Base-by-base conservation (phyloP, 2,113 vertebrate species). In the Cheirogaleus medius region DNA sequence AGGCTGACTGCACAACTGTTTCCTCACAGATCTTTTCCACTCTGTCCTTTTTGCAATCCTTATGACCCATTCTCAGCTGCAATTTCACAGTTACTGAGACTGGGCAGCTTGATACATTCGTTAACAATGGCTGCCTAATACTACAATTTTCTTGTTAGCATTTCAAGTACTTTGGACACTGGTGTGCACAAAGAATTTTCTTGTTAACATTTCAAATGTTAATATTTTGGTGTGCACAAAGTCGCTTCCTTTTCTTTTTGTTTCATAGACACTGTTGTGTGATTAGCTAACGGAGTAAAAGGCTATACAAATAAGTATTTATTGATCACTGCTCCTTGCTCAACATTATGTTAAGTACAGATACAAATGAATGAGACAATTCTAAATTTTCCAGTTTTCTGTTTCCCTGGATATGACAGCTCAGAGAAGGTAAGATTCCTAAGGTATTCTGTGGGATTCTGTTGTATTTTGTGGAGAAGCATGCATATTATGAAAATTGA, bases 371-470 rank as follows among this genome's bases (percentile, higher is more conserved):
- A 56, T 5, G 34, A 73, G 18, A 71, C 29, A 56, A 0, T 90
- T 90, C n/a, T 91, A 71, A 74, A n/a, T 56, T 83, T 76, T 68
- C 5, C 68, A 76, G 37, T 71, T 93, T 96, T 84, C 14, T 88
- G 13, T 95, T 60, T 81, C 3, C 39, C 6, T 42, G 12, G 29
- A 47, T 74, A 12, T 29, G n/a, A 32, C 60, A 83, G 5, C 60
- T 64, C 58, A 73, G 13, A 82, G 39, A 91, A 78, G 52, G 32
- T 78, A 10, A 27, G 8, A 92, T 8, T 27, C 34, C 54, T 21
- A 37, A 94, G 17, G 37, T 63, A 68, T 74, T 69, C 20, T 81
- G n/a, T n/a, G n/a, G n/a, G n/a, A n/a, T n/a, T n/a, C 91, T 52
- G 1, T 25, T 87, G 37, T 49, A 32, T 96, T 89, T 94, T 58